Evolutionary conservation across 2,888 invertebrate species (phyloP).

Genomic region (Pantelozetes paolii): DNA sequence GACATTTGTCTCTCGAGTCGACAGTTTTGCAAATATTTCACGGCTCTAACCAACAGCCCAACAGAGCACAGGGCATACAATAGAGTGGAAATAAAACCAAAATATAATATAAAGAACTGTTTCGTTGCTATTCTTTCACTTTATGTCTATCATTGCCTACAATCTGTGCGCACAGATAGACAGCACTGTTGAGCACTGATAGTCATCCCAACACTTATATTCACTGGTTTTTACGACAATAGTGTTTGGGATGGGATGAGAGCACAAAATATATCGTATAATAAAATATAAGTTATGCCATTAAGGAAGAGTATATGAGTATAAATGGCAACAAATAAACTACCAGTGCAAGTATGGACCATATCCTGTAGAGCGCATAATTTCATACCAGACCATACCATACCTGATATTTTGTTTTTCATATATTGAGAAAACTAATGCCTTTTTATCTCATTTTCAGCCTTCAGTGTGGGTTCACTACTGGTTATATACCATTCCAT

Average conservation of each 20-base stretch:
- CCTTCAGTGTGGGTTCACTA: background rate
- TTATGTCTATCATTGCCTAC: slow-evolving; percentile 22
- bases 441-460: background rate
- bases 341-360: background rate
- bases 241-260: background rate
- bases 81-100: background rate
- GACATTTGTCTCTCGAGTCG: slow-evolving; percentile 24
- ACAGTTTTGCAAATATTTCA: slow-evolving; percentile 26
- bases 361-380: slow-evolving; percentile 14
- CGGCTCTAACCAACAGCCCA: slow-evolving; percentile 4
- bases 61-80: background rate
- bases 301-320: background rate
- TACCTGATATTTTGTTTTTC: slow-evolving; percentile 9
- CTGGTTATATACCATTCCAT: background rate
- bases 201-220: background rate
- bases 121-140: background rate
- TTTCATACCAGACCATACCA: background rate
- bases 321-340: background rate
- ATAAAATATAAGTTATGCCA: slow-evolving; percentile 3
- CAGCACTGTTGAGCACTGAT: background rate
- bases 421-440: slow-evolving; percentile 20
- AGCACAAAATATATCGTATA: background rate
- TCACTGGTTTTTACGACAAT: background rate
- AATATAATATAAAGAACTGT: background rate
- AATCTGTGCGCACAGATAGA: background rate